Evolutionary conservation across 2,888 invertebrate species (phyloP).

Genomic region (Hybos culiciformis): DNA sequence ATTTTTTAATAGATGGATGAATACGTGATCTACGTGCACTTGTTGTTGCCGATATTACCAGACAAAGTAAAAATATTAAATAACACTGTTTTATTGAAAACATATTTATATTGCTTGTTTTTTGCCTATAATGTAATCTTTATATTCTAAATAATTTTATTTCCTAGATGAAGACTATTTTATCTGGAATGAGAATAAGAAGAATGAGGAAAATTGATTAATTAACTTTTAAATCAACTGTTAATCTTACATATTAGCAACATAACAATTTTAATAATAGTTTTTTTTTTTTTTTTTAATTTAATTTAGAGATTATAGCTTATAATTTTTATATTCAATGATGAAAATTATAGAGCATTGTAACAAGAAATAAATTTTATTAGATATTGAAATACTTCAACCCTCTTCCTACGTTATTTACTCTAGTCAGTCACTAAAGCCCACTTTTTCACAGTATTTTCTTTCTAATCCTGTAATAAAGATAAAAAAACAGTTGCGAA

Average conservation of each 20-base stretch:
- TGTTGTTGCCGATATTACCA: constrained; percentile 17
- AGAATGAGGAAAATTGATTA: not conserved
- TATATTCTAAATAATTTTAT: constrained; percentile 11
- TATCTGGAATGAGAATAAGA: constrained; percentile 5
- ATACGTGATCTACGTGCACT: constrained; percentile 29
- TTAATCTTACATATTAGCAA: not conserved
- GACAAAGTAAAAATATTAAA: constrained; percentile 18
- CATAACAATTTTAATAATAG: not conserved
- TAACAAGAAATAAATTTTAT: no score
- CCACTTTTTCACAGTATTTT: no score
- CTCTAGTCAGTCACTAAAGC: no score
- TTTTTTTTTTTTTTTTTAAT: not conserved
- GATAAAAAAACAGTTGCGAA: no score
- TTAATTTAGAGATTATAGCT: not conserved
- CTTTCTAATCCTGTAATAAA: no score
- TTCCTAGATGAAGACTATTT: constrained; percentile 11
- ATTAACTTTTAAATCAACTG: not conserved
- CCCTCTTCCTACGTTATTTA: no score
- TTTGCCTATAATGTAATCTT: constrained; percentile 2
- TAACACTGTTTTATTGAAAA: constrained; percentile 13
- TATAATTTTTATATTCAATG: not conserved
- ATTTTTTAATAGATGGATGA: constrained; percentile 17
- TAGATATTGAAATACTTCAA: no score
- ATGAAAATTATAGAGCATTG: no score
- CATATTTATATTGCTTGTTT: constrained; percentile 13